Evolutionary conservation across 1,140 invertebrate species (phyloP), one percentile per base, ranked within the genome.

Genomic region (Drosophila pectinifera): DNA sequence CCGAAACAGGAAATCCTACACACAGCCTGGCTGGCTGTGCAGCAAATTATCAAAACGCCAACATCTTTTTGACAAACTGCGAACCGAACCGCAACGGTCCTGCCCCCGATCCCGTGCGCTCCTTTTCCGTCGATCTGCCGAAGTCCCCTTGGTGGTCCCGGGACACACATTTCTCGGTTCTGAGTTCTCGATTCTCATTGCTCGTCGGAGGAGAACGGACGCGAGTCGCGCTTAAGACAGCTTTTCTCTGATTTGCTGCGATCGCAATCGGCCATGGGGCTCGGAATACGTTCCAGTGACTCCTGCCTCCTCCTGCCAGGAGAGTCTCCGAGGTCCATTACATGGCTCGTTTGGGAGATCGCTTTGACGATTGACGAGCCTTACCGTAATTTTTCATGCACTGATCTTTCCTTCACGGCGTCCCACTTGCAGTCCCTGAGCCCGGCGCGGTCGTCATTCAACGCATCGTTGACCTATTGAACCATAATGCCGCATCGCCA

Each of bases 41-140:
- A 79, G 79, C 75, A 89, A 89, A 89, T 89, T 89, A 89, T 89
- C 84, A 89, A 89, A 89, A 89, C 84, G 84, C 84, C 84, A 89
- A 89, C 84, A 89, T 89, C 84, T 89, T 89, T 89, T 89, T 89
- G 84, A 89, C 84, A 89, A 89, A 89, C 84, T 89, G 84, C 84
- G 65, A 89, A 89, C 73, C 61, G 55, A 56, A 49, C 43, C 62
- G 55, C n/a, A 36, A 36, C 49, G 49, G 14, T 45, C 36, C 45
- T 11, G n/a, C 18, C 53, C 36, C 24, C 41, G n/a, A n/a, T 48
- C 36, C 24, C 41, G 7, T 16, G 39, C 16, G 14, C n/a, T 24
- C 31, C 38, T 53, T 22, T 24, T n/a, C 39, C 54, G 20, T 38
- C 53, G 36, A 64, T 54, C 49, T 20, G 18, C 55, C 55, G 48